Conservation (phyloP, 2,113 vertebrate genomes). For the Taxidea taxus region DNA sequence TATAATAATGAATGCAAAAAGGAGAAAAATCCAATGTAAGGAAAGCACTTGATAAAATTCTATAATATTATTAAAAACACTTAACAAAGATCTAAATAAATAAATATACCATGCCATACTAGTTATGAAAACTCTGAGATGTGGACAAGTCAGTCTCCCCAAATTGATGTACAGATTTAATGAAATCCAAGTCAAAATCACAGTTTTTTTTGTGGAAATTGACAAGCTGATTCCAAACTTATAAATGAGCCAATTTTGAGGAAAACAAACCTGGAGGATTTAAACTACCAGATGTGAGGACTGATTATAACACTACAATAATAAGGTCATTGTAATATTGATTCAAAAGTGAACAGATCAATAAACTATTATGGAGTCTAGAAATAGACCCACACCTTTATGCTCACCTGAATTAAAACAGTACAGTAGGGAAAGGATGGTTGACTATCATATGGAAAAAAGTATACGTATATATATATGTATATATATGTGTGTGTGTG, state of each 20-base stretch:
- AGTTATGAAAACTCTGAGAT: not conserved
- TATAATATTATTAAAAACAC: not conserved
- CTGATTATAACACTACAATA: not conserved
- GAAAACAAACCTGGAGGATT: not conserved
- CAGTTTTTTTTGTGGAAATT: not conserved
- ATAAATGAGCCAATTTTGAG: not conserved
- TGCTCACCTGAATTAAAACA: not conserved
- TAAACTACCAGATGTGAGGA: not conserved
- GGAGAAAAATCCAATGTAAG: not conserved
- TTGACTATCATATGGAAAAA: not conserved
- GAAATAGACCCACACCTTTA: not conserved
- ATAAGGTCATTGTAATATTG: not conserved
- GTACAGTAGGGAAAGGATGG: not conserved
- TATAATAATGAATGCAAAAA: not conserved
- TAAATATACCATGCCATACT: not conserved
- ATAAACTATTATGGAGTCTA: not conserved
- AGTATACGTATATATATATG: not conserved
- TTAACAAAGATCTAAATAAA: not conserved
- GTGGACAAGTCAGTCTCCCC: not conserved
- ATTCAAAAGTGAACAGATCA: not conserved
- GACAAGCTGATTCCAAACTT: not conserved
- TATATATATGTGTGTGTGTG: no score
- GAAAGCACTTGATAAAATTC: not conserved
- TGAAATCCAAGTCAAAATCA: not conserved
- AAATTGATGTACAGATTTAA: not conserved